A percentile compares a stretch with the other conserved stretches of the same genome.
phyloP scores from a whole-genome alignment of 2,888 invertebrate genomes.

The Cactoblastis cactorum region DNA sequence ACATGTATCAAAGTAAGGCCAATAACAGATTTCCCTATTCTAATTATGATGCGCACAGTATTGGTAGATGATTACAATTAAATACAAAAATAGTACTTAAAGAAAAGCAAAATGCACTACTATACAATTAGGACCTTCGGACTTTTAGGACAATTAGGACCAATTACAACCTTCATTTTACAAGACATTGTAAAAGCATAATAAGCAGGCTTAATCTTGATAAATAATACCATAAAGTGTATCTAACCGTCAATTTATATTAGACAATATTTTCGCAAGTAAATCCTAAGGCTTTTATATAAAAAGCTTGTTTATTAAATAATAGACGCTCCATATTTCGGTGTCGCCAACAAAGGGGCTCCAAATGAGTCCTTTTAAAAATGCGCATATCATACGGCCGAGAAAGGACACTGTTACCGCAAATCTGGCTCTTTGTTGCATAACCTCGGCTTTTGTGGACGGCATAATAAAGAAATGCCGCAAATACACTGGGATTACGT shows the following conservation, averaged over 20 bases:
- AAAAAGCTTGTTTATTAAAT: not conserved
- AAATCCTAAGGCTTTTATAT: not conserved
- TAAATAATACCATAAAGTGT: no score
- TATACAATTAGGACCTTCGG: no score
- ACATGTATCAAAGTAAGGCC: no score
- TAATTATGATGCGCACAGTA: no score
- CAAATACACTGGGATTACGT: conserved; percentile 41
- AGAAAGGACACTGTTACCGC: conserved; percentile 53
- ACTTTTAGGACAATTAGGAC: no score
- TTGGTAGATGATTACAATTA: no score
- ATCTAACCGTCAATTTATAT: not conserved
- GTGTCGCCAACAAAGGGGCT: conserved; percentile 24
- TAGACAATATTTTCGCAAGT: not conserved
- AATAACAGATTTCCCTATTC: no score
- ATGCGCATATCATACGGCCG: conserved; percentile 55
- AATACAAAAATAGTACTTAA: no score
- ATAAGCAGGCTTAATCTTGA: no score
- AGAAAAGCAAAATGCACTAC: no score
- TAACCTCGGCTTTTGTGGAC: conserved; percentile 43
- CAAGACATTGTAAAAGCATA: no score
- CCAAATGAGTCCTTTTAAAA: conserved; percentile 50
- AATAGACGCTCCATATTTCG: not conserved
- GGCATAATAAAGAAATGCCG: conserved; percentile 50
- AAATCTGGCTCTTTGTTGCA: conserved; percentile 63
- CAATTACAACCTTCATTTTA: no score